Percentiles rank a stretch among this genome's conserved stretches.
Evolutionary conservation across 2,888 invertebrate species (phyloP).

Genomic region (Blastobasis lacticolella): DNA sequence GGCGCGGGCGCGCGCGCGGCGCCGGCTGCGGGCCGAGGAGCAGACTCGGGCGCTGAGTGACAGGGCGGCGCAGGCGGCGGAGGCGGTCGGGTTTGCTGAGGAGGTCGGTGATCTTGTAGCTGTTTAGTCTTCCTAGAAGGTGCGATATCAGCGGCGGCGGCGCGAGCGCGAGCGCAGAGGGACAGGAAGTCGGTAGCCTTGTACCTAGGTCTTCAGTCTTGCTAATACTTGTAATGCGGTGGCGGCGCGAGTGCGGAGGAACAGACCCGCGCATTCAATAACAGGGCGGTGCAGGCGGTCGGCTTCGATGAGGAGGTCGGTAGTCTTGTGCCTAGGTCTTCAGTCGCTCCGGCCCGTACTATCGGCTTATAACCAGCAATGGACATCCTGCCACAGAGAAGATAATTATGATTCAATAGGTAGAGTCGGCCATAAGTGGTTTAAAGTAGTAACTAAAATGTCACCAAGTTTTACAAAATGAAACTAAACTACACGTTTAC

Average conservation of each 20-base stretch:
- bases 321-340: not conserved
- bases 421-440: too few species aligned
- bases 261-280: slow-evolving; percentile 58
- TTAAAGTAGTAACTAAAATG: too few species aligned
- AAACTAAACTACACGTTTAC: too few species aligned
- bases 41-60: slow-evolving; percentile 62
- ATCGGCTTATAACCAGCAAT: not conserved
- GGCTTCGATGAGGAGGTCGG: slow-evolving; percentile 74
- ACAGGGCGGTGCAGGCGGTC: slow-evolving; percentile 73
- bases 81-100: slow-evolving; percentile 78
- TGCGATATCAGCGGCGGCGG: not conserved
- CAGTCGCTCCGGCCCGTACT: not conserved
- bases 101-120: slow-evolving; percentile 44
- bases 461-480: too few species aligned
- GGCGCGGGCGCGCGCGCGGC: slow-evolving; percentile 62
- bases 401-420: too few species aligned
- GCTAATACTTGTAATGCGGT: slow-evolving; percentile 62
- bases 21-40: slow-evolving; percentile 53
- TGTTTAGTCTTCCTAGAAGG: not conserved
- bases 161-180: too few species aligned
- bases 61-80: slow-evolving; percentile 69
- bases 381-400: too few species aligned
- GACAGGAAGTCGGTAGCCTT: too few species aligned
- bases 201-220: too few species aligned
- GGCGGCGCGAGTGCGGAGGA: slow-evolving; percentile 63